Evolutionary conservation across 2,888 invertebrate genomes (phyloP), one percentile per base, ranked within the genome.

Genomic region (Apodemia zela): DNA sequence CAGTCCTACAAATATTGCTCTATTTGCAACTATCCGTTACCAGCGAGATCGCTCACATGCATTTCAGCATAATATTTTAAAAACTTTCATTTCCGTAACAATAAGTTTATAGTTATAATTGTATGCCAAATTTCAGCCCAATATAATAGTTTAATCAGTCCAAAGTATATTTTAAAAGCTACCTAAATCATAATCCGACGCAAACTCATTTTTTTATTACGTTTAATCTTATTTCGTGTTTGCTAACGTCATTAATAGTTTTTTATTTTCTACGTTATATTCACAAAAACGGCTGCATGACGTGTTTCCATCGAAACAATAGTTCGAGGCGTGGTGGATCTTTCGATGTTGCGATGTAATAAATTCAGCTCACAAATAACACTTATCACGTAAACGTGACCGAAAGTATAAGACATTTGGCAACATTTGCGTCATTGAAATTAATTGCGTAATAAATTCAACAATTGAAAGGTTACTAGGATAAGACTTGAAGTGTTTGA

Each of bases 351-450:
- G 42, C 42, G n/a, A 45, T n/a, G 42, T 45, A 45, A 45, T 45
- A 45, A 45, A 45, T 45, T 45, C 42, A 45, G n/a, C 42, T 45
- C 42, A 45, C 15, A 45, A 45, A 45, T 45, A 45, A 45, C 42
- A 45, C 42, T 45, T 45, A 45, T 45, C 42, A 45, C 15, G 42
- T 45, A 45, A 45, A 45, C 42, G 42, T 45, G 42, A 45, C 42
- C 42, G 15, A 45, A 45, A 45, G 42, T 45, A n/a, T 45, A 6
- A 45, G 42, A 45, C 42, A 6, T n/a, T 45, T n/a, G 42, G 42
- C 15, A 45, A 45, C n/a, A 45, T n/a, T 45, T 45, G 42, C 42
- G 42, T 45, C 42, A 45, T n/a, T 45, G 42, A 45, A 45, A 45
- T 45, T n/a, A 45, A 45, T 45, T 45, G n/a, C 42, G 42, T 45